These are phyloP conservation scores for Drosophila niveifrons DNA, from an alignment of 2,888 invertebrate genomes.

Conservation along the genomic window DNA sequence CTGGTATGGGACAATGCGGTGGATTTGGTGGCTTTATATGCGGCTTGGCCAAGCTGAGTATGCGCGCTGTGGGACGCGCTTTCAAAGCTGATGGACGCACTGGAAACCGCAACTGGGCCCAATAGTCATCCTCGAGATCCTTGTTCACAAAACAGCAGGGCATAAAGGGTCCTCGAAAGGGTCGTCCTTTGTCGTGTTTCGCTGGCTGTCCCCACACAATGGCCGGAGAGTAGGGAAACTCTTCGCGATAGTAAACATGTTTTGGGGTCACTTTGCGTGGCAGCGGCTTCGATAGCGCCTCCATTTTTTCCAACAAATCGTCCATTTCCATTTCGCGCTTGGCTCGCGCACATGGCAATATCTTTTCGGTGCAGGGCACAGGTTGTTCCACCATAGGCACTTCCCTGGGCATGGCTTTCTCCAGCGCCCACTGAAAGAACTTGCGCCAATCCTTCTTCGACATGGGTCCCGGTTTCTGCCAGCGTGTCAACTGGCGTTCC, in stretches of 20 bases:
- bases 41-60: slow-evolving; percentile 71
- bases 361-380: slow-evolving; percentile 44
- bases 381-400: neutral
- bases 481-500: slow-evolving; percentile 33
- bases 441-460: slow-evolving; percentile 55
- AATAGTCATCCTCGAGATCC: slow-evolving; percentile 75
- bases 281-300: slow-evolving; percentile 54
- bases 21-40: slow-evolving; percentile 63
- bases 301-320: slow-evolving; percentile 39
- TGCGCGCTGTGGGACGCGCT: slow-evolving; percentile 67
- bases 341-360: slow-evolving; percentile 45
- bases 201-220: slow-evolving; percentile 68
- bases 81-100: slow-evolving; percentile 66
- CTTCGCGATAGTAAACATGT: slow-evolving; percentile 29
- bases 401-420: slow-evolving; percentile 49
- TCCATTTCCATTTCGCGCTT: slow-evolving; percentile 27
- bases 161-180: slow-evolving; percentile 63
- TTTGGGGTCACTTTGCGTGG: slow-evolving; percentile 62
- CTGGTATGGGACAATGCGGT: slow-evolving; percentile 80
- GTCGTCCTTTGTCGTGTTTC: slow-evolving; percentile 70
- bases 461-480: slow-evolving; percentile 69
- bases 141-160: slow-evolving; percentile 75
- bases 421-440: slow-evolving; percentile 52
- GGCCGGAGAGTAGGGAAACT: slow-evolving; percentile 64
- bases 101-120: slow-evolving; percentile 78